Percentiles rank a stretch among this genome's conserved stretches.
Evolutionary conservation across 35 echinoderm and acorn worm species (phyloP).

Genomic region (Ophioderma brevispina): DNA sequence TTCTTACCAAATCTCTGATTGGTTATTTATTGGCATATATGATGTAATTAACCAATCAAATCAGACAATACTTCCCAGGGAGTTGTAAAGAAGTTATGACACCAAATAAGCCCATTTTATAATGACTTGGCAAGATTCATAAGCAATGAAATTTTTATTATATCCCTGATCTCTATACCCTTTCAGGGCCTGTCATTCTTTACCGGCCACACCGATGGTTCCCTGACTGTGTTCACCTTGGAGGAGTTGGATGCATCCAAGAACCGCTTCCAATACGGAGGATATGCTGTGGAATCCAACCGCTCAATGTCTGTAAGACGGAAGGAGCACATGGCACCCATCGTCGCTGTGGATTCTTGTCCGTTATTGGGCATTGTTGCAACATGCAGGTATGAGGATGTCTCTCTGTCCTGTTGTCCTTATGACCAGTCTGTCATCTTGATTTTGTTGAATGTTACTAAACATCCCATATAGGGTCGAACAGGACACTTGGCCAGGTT

Average conservation of each 20-base stretch:
- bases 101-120: too few species aligned
- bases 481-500: too few species aligned
- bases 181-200: conserved; percentile 66
- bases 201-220: conserved; percentile 78
- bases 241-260: neutral
- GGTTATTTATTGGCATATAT: too few species aligned
- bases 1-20: too few species aligned
- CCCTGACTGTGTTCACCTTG: conserved; percentile 40
- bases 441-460: too few species aligned
- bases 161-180: conserved; percentile 8
- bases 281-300: neutral
- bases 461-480: too few species aligned
- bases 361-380: conserved; percentile 54
- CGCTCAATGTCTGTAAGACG: neutral
- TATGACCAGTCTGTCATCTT: too few species aligned
- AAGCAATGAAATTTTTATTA: neutral
- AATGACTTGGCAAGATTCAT: too few species aligned
- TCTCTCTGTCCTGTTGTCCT: too few species aligned
- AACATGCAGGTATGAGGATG: conserved; percentile 81
- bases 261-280: conserved; percentile 15
- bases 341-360: conserved; percentile 79
- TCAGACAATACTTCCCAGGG: too few species aligned
- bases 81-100: too few species aligned
- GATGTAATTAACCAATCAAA: too few species aligned
- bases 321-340: conserved; percentile 61